Conservation (phyloP, 2,888 invertebrate genomes). For the Drosophila nr. fundita region DNA sequence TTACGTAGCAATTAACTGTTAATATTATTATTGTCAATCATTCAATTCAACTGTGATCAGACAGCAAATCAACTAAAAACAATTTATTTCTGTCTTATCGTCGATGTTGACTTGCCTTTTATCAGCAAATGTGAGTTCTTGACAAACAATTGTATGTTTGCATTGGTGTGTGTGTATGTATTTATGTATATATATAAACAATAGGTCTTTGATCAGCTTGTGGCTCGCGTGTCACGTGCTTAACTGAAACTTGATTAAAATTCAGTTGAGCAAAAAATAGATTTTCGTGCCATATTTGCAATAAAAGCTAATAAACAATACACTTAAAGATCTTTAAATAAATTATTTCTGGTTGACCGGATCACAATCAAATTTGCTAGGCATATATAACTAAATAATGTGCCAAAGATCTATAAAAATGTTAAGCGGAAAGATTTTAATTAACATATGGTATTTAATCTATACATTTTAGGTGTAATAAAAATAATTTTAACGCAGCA, state of each 20-base stretch:
- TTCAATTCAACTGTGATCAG: conserved; percentile 15
- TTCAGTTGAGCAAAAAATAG: conserved; percentile 15
- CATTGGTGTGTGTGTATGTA: background rate
- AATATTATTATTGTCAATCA: conserved; percentile 1
- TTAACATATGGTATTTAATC: background rate
- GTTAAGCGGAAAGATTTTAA: background rate
- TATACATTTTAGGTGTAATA: background rate
- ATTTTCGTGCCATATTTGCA: conserved; percentile 10
- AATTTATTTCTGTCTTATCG: conserved; percentile 38
- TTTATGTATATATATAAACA: too few relatives aligned
- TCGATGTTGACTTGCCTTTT: conserved; percentile 4
- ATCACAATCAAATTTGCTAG: background rate
- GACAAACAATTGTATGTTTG: conserved; percentile 16
- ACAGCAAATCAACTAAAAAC: conserved; percentile 26
- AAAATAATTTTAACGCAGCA: background rate
- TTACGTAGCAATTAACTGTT: background rate
- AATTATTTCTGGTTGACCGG: background rate
- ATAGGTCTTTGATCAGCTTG: background rate
- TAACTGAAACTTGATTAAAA: conserved; percentile 22
- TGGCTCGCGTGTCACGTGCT: conserved; percentile 34
- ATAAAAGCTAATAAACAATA: background rate
- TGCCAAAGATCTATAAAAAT: background rate
- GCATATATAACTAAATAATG: background rate
- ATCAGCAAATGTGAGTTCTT: conserved; percentile 32
- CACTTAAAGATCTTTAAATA: background rate